Percentiles rank a stretch among this genome's conserved stretches.
Conservation (phyloP, 2,888 invertebrate genomes). For the Lydus trimaculatus region DNA sequence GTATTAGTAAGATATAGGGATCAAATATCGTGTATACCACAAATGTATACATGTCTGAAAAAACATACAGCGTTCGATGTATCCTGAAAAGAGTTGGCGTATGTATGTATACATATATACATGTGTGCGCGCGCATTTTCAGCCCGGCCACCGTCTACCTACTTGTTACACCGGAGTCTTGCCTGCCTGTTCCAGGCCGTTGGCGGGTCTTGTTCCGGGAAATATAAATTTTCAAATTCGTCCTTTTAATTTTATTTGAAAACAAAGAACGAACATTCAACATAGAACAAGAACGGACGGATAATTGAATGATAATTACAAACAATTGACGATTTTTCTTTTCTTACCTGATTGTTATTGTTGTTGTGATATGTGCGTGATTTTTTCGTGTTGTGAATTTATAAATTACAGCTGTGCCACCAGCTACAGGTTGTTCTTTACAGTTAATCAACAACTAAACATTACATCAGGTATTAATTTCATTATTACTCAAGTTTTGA, state of each 20-base stretch:
- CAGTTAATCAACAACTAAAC: background rate
- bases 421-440: conserved; percentile 20
- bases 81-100: conserved; percentile 26
- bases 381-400: conserved; percentile 30
- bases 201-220: conserved; percentile 49
- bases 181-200: conserved; percentile 56
- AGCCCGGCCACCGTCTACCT: conserved; percentile 56
- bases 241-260: conserved; percentile 14
- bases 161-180: conserved; percentile 60
- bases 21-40: conserved; percentile 41
- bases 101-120: background rate
- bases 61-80: conserved; percentile 44
- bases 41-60: conserved; percentile 40
- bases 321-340: background rate
- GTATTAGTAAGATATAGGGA: conserved; percentile 13
- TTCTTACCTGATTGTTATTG: conserved; percentile 1
- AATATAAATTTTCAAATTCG: conserved; percentile 21
- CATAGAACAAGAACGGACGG: background rate
- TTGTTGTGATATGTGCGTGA: conserved; percentile 42
- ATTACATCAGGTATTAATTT: background rate
- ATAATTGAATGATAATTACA: background rate
- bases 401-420: conserved; percentile 19
- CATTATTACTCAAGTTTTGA: background rate
- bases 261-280: background rate
- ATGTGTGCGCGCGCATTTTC: conserved; percentile 51